Evolutionary conservation across 2,113 vertebrate genomes (phyloP), one percentile per base, ranked within the genome.

Genomic region (Nerophis lumbriciformis): DNA sequence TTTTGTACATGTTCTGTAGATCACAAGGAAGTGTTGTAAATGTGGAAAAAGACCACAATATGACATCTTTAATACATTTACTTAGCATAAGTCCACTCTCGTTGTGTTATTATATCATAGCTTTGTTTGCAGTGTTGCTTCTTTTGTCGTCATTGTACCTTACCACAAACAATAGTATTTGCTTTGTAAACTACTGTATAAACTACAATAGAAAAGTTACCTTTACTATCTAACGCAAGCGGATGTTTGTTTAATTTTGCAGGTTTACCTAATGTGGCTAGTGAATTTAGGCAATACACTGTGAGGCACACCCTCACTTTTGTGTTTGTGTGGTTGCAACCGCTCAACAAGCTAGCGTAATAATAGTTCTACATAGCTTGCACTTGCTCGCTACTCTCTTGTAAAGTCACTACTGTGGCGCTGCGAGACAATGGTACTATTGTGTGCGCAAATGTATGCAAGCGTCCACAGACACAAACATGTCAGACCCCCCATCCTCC

Each of bases 391-490:
- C 15, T 73, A 15, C 63, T 36, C 57, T 75, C 39, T 54, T 56
- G 70, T 71, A 69, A 61, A 67, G 71, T 69, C 77, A 78, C 57
- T 38, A 48, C 38, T 60, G 48, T 67, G 61, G 53, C 42, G 71
- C 1, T 19, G 37, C 47, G 68, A 70, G 49, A 86, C 84, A 88
- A 83, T 68, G 63, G 42, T 42, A 39, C 69, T 69, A 77, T 84
- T 86, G 81, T 88, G 77, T 75, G 62, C 37, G n/a, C 53, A 68
- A 44, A 28, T 54, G 14, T 47, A 52, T 13, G 59, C 48, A 44
- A 48, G 35, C 38, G 28, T n/a, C 55, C 47, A 42, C 53, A 52
- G 53, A 56, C 28, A 57, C 60, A 38, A 52, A 47, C 16, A 28
- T 21, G 4, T 48, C 47, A 19, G 44, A 63, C 66, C 59, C 65